Conservation (phyloP, 1,140 invertebrate species). For the Ylistrum balloti region DNA sequence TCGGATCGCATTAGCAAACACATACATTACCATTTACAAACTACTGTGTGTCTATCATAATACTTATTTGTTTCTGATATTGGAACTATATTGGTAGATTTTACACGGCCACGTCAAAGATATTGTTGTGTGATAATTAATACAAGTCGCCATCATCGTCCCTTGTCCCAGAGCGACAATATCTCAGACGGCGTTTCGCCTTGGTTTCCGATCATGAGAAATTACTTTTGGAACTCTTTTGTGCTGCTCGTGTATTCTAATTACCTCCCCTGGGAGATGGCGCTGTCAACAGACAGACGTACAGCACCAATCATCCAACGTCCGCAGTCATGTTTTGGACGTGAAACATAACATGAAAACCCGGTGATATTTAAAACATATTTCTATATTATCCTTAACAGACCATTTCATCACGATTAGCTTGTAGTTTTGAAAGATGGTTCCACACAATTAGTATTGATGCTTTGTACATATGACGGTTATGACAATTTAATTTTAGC, state of each 20-base stretch:
- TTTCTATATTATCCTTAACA: too few species aligned
- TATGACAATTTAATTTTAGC: too few species aligned
- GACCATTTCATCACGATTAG: too few species aligned
- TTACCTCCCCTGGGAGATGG: conserved; percentile 30
- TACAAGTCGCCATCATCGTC: background rate
- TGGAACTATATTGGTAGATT: background rate
- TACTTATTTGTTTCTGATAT: background rate
- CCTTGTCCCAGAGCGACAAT: background rate
- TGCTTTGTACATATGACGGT: too few species aligned
- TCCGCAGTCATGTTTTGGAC: background rate
- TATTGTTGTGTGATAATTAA: background rate
- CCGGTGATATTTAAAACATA: too few species aligned
- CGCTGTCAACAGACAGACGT: conserved; percentile 9
- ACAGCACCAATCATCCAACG: background rate
- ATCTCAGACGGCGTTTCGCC: background rate
- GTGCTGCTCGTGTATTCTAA: conserved; percentile 12
- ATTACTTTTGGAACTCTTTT: conserved; percentile 35
- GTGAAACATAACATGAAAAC: too few species aligned
- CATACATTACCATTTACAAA: background rate
- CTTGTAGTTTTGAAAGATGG: too few species aligned
- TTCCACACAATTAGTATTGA: too few species aligned
- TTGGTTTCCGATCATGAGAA: conserved; percentile 32
- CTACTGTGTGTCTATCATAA: background rate
- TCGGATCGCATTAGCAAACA: background rate
- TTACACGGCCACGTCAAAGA: background rate